A percentile compares a stretch with the other conserved stretches of the same genome.
Conservation (phyloP, 23 tunicate genomes). For the Styela clava region DNA sequence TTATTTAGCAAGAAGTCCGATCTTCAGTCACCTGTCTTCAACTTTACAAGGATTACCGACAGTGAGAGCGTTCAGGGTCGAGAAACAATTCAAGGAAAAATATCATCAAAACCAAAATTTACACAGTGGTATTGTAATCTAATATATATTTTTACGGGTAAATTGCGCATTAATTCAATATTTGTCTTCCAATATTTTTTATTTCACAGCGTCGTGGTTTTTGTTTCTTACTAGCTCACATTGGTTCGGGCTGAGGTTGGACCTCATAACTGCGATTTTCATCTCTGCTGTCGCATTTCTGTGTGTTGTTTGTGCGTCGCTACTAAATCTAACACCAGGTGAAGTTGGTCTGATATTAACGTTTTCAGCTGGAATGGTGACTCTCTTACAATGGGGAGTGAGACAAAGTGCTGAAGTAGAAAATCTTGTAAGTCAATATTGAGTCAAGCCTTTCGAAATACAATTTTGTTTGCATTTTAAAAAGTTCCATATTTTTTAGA, state of each 20-base stretch:
- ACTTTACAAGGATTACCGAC: constrained; percentile 70
- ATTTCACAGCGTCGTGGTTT: constrained; percentile 81
- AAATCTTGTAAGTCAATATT: constrained; percentile 74
- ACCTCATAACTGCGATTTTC: constrained; percentile 41
- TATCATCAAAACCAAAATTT: too few species aligned
- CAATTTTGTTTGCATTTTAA: too few species aligned
- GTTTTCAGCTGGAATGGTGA: constrained; percentile 36
- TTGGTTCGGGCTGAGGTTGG: constrained; percentile 83
- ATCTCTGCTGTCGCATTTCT: constrained; percentile 37
- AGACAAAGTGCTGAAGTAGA: constrained; percentile 90
- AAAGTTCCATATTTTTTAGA: too few species aligned
- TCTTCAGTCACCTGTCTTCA: constrained; percentile 58
- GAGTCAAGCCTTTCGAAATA: too few species aligned
- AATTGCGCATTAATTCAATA: too few species aligned
- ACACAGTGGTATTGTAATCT: too few species aligned
- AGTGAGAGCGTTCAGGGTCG: constrained; percentile 60
- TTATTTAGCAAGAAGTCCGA: constrained; percentile 84
- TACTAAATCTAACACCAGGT: constrained; percentile 10
- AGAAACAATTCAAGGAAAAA: constrained; percentile 36
- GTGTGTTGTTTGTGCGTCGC: constrained; percentile 2
- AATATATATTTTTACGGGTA: too few species aligned
- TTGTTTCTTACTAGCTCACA: constrained; percentile 44
- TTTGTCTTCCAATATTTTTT: too few species aligned
- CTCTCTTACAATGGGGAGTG: constrained; percentile 84
- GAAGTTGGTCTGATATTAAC: constrained; percentile 68